These are phyloP conservation scores for Tenebrosternarchus preto DNA, from an alignment of 2,113 vertebrate species.

Conservation along the genomic window DNA sequence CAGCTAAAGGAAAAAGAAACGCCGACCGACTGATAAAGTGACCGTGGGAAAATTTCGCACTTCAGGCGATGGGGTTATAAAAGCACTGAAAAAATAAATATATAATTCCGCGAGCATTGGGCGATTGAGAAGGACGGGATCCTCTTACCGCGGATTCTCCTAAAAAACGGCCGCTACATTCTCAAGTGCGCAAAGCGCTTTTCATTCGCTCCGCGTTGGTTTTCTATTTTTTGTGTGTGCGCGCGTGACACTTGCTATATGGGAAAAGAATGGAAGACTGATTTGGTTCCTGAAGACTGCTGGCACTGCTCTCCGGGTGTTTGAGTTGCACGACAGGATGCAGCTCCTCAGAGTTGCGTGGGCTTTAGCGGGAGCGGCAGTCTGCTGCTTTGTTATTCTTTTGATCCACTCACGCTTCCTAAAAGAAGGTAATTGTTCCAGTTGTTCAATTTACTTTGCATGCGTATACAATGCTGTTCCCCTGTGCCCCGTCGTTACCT, in stretches of 20 bases:
- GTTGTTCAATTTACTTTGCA: neutral
- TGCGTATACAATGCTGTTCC: neutral
- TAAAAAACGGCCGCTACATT: too few species aligned
- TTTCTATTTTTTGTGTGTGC: slow-evolving; percentile 18
- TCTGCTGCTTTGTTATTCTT: slow-evolving; percentile 94
- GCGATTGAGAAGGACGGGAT: slow-evolving; percentile 52
- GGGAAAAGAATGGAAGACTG: slow-evolving; percentile 54
- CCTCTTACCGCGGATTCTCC: too few species aligned
- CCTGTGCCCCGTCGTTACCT: neutral
- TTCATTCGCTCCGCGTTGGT: slow-evolving; percentile 9
- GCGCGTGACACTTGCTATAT: slow-evolving; percentile 22
- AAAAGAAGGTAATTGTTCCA: slow-evolving; percentile 87
- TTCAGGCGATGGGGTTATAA: neutral
- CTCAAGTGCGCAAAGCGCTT: too few species aligned
- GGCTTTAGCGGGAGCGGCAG: slow-evolving; percentile 92
- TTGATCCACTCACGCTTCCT: slow-evolving; percentile 94
- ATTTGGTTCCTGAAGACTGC: slow-evolving; percentile 59
- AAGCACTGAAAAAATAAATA: too few species aligned
- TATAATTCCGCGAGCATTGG: neutral
- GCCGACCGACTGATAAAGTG: too few species aligned
- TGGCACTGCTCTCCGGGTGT: slow-evolving; percentile 78
- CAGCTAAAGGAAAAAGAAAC: slow-evolving; percentile 40
- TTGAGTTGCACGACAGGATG: slow-evolving; percentile 85
- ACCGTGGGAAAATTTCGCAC: slow-evolving; percentile 50
- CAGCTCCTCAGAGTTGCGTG: slow-evolving; percentile 95